Percentiles rank a stretch among this genome's conserved stretches.
Conservation (phyloP, 2,888 invertebrate species). For the Phanerotoma sp. region DNA sequence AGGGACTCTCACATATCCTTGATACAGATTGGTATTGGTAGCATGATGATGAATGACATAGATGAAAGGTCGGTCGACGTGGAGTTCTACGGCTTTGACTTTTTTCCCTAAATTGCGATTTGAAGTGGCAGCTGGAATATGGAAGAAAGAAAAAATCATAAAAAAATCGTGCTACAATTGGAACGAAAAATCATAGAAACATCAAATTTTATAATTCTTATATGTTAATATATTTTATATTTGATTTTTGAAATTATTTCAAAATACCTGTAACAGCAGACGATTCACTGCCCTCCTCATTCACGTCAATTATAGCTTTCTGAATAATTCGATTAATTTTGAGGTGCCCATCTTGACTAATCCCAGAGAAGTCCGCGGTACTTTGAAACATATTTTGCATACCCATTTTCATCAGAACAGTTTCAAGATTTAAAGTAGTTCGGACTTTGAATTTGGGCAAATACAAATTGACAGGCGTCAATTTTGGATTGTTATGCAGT, state of each 20-base stretch:
- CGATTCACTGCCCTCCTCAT: conserved; percentile 5
- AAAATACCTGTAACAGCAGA: conserved; percentile 8
- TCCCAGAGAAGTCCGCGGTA: conserved; percentile 51
- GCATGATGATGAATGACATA: not conserved
- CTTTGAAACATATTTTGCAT: conserved; percentile 42
- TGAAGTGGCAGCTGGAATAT: too few species aligned
- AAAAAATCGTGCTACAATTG: too few species aligned
- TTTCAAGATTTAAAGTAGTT: conserved; percentile 45
- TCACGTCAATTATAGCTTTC: conserved; percentile 58
- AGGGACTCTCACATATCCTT: not conserved
- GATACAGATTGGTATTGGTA: not conserved
- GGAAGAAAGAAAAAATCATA: too few species aligned
- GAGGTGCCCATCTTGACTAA: conserved; percentile 43
- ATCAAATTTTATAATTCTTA: too few species aligned
- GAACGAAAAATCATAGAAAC: too few species aligned
- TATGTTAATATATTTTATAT: too few species aligned
- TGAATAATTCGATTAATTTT: conserved; percentile 56
- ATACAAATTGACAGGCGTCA: conserved; percentile 45
- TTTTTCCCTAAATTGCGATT: too few species aligned
- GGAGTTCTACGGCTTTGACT: not conserved
- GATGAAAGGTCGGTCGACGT: not conserved
- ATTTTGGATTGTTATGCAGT: conserved; percentile 18
- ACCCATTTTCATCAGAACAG: conserved; percentile 44
- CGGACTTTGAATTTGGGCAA: conserved; percentile 58
- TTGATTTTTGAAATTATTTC: too few species aligned